Conservation (phyloP, 1,140 invertebrate genomes). For the Drosophila nikananu region DNA sequence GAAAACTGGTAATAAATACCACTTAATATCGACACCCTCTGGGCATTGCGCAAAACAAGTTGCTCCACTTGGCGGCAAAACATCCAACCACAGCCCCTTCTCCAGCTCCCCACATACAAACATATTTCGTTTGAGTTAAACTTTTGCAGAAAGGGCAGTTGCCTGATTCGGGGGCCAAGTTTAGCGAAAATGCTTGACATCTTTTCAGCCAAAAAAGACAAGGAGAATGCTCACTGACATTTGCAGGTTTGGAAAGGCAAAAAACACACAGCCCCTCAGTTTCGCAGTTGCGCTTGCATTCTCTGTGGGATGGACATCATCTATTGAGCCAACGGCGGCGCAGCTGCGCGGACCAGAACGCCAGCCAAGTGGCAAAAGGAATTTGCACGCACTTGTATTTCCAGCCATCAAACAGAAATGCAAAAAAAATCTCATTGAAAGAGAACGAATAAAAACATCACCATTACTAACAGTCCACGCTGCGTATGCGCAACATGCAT, state of each 20-base stretch:
- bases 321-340: not conserved
- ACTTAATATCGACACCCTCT: conserved; percentile 65
- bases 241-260: conserved; percentile 60
- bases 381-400: conserved; percentile 53
- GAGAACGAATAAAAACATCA: not conserved
- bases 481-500: conserved; percentile 69
- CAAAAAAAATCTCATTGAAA: not conserved
- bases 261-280: conserved; percentile 20
- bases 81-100: conserved; percentile 36
- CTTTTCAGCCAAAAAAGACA: conserved; percentile 46
- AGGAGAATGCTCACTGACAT: conserved; percentile 70
- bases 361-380: conserved; percentile 75
- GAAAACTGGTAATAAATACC: conserved; percentile 59
- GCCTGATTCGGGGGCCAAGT: conserved; percentile 52
- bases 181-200: conserved; percentile 58
- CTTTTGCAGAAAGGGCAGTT: conserved; percentile 69
- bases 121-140: conserved; percentile 23
- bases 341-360: conserved; percentile 65
- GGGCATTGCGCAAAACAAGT: conserved; percentile 57
- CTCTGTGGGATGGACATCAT: conserved; percentile 33
- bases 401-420: conserved; percentile 10
- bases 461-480: conserved; percentile 13
- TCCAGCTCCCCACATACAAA: conserved; percentile 7
- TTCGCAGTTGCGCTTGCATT: conserved; percentile 17
- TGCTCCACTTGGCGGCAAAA: conserved; percentile 47